phyloP scores from a whole-genome alignment of 2,797 vertebrate genomes.

The Odontamblyopus rebecca region DNA sequence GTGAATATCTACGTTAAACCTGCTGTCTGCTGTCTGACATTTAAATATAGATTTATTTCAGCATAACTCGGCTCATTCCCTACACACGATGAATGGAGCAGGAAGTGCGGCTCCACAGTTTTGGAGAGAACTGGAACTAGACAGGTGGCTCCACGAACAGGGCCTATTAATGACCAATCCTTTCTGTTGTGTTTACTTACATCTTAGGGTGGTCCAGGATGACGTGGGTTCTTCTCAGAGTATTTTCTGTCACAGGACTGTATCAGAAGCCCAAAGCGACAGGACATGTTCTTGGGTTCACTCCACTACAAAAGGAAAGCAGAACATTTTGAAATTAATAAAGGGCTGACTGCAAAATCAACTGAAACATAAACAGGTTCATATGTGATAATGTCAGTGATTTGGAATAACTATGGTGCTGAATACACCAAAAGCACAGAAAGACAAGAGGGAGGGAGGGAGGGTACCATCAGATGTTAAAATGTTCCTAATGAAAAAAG shows the following conservation, averaged over 20 bases:
- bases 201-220: conserved; percentile 5
- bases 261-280: conserved; percentile 53
- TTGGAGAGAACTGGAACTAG: too few species aligned
- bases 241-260: conserved; percentile 41
- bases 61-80: too few species aligned
- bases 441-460: neutral
- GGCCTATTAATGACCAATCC: too few species aligned
- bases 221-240: conserved; percentile 20
- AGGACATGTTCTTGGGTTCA: conserved; percentile 48
- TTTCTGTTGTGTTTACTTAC: neutral
- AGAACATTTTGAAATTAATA: conserved; percentile 9
- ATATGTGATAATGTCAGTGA: neutral
- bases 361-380: neutral
- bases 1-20: too few species aligned
- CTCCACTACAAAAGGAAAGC: conserved; percentile 26
- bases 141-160: too few species aligned
- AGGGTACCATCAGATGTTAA: too few species aligned
- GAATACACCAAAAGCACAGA: too few species aligned
- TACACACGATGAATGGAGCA: too few species aligned
- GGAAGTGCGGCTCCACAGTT: too few species aligned
- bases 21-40: too few species aligned
- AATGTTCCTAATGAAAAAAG: too few species aligned
- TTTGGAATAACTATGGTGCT: neutral
- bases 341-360: neutral
- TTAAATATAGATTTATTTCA: too few species aligned